Conservation (phyloP, 2,113 vertebrate species). For the Hassar affinis region DNA sequence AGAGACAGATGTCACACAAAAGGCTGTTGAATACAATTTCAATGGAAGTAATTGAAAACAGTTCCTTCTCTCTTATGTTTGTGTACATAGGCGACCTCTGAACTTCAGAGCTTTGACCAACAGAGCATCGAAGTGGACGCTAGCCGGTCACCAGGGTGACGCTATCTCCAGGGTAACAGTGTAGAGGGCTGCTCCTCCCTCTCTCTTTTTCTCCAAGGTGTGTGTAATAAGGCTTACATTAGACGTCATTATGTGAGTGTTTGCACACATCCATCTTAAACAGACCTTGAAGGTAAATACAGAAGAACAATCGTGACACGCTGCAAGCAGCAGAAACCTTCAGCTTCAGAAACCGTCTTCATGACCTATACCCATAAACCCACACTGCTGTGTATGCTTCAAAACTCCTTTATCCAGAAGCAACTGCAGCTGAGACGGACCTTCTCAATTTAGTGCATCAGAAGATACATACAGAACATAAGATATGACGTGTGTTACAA, state of each 20-base stretch:
- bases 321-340: constrained; percentile 22
- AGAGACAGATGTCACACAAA: background rate
- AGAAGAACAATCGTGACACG: constrained; percentile 29
- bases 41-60: constrained; percentile 23
- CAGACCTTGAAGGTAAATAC: constrained; percentile 50
- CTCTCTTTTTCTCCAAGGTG: constrained; percentile 41
- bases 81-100: constrained; percentile 47
- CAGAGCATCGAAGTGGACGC: constrained; percentile 26
- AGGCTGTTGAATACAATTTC: constrained; percentile 7
- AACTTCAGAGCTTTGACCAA: constrained; percentile 48
- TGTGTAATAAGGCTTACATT: constrained; percentile 58
- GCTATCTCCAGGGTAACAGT: constrained; percentile 41
- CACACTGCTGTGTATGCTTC: background rate
- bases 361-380: background rate
- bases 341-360: constrained; percentile 3
- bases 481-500: background rate
- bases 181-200: constrained; percentile 35
- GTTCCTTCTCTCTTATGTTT: constrained; percentile 24
- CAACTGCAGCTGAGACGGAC: background rate
- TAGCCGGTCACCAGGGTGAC: constrained; percentile 29
- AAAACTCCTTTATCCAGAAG: background rate
- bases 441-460: background rate
- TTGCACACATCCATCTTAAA: constrained; percentile 55
- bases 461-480: background rate
- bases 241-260: constrained; percentile 56